These are phyloP conservation scores for Clangula hyemalis DNA, from an alignment of 2,797 vertebrate genomes.

Conservation along the genomic window DNA sequence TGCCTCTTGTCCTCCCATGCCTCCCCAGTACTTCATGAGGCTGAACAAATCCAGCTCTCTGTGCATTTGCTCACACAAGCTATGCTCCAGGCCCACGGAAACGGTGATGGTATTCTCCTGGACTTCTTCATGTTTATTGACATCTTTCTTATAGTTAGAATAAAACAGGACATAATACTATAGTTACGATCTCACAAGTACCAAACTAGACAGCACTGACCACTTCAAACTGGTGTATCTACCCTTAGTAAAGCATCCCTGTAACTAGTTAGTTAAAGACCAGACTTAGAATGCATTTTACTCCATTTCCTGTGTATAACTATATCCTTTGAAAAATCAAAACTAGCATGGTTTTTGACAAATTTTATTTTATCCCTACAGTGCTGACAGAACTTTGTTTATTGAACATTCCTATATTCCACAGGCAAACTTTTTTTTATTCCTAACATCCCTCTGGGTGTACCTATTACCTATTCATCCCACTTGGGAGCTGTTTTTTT, in stretches of 20 bases:
- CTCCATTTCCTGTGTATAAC: background rate
- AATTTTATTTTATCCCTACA: background rate
- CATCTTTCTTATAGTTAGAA: background rate
- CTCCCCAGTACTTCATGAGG: background rate
- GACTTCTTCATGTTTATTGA: background rate
- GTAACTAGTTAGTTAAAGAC: background rate
- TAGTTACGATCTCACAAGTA: background rate
- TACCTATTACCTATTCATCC: background rate
- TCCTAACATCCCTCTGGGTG: background rate
- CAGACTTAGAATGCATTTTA: background rate
- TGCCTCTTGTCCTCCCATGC: background rate
- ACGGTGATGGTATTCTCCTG: background rate
- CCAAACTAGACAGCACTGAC: background rate
- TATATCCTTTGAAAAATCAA: background rate
- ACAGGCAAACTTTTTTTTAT: background rate
- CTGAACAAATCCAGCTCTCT: background rate
- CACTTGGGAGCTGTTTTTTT: background rate
- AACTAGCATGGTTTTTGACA: background rate
- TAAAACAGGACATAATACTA: background rate
- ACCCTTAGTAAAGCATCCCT: background rate
- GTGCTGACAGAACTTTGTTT: background rate
- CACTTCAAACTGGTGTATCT: background rate
- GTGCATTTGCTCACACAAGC: fast-evolving
- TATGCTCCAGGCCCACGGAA: background rate
- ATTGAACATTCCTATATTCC: background rate